Conservation (phyloP, 2,888 invertebrate species). For the Atethmia centrago region DNA sequence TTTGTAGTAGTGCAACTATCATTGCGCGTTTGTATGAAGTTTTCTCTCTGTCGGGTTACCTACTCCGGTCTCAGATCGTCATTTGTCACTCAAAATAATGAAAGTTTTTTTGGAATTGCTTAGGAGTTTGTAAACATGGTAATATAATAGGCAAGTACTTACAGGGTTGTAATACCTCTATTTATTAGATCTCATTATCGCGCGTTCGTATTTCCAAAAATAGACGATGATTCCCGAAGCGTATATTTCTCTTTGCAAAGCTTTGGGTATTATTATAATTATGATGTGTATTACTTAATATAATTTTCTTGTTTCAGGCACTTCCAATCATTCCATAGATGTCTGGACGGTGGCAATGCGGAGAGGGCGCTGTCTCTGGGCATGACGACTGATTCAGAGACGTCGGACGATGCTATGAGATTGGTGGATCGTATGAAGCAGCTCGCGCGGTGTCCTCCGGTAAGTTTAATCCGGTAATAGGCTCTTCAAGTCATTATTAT, state of each 20-base stretch:
- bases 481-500: too few species aligned
- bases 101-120: too few species aligned
- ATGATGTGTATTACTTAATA: background rate
- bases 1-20: background rate
- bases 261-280: background rate
- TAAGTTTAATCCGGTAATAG: constrained; percentile 64
- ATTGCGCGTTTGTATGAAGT: background rate
- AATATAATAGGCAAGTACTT: too few species aligned
- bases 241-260: background rate
- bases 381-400: constrained; percentile 86
- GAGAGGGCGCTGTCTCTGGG: constrained; percentile 83
- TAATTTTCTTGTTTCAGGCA: constrained; percentile 76
- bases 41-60: background rate
- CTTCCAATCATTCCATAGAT: constrained; percentile 84
- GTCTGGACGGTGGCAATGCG: constrained; percentile 80
- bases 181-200: background rate
- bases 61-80: background rate
- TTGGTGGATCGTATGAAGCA: constrained; percentile 88
- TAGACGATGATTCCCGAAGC: background rate
- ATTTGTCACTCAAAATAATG: too few species aligned
- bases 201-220: background rate
- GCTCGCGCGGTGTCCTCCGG: constrained; percentile 84
- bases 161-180: too few species aligned
- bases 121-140: too few species aligned
- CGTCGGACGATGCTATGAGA: constrained; percentile 87